Conservation (phyloP, 1,140 invertebrate species). For the Lycorma delicatula region DNA sequence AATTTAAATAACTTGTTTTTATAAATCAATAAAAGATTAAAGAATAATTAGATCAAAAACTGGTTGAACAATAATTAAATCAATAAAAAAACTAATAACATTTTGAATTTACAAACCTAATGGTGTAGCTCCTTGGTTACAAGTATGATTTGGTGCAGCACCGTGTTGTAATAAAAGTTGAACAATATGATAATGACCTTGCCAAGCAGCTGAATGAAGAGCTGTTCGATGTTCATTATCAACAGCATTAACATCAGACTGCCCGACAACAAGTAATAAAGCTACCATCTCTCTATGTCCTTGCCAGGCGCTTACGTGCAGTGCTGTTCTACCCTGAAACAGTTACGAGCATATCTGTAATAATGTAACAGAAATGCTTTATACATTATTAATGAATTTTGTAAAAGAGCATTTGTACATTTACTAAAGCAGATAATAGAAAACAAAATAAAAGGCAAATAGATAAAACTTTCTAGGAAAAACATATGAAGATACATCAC, state of each 20-base stretch:
- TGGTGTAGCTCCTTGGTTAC: conserved; percentile 89
- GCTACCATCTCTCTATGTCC: conserved; percentile 85
- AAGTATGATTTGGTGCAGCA: conserved; percentile 78
- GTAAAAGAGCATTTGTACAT: too few species aligned
- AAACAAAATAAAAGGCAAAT: background rate
- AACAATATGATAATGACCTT: conserved; percentile 80
- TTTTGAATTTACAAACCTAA: conserved; percentile 52
- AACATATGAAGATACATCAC: too few species aligned
- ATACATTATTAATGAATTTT: too few species aligned
- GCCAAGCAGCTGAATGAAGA: conserved; percentile 91
- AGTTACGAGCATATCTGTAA: background rate
- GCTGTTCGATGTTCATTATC: conserved; percentile 85
- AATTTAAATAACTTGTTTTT: too few species aligned
- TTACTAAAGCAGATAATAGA: background rate
- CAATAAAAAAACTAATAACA: too few species aligned
- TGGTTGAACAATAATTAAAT: too few species aligned
- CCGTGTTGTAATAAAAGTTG: conserved; percentile 67
- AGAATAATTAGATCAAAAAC: too few species aligned
- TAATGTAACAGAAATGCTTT: too few species aligned
- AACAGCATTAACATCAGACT: conserved; percentile 76
- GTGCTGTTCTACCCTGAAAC: conserved; percentile 76
- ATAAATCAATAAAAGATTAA: too few species aligned
- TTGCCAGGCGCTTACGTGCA: conserved; percentile 93
- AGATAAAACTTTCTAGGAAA: too few species aligned
- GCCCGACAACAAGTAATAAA: conserved; percentile 63